These are phyloP conservation scores for Stegastes partitus DNA, from an alignment of 2,113 vertebrate genomes.

Conservation along the genomic window DNA sequence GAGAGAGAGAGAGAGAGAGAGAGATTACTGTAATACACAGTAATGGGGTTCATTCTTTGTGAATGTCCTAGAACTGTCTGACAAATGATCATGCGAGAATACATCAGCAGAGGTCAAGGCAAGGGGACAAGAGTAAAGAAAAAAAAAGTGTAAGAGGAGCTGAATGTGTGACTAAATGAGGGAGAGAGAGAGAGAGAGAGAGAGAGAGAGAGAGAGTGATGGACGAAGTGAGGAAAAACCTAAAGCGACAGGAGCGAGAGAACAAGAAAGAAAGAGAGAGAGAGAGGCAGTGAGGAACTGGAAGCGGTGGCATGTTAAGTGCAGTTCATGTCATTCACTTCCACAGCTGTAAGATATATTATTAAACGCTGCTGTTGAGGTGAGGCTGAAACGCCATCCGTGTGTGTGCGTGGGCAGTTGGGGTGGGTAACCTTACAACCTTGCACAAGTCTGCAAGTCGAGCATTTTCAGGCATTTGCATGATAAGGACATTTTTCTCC, in stretches of 20 bases:
- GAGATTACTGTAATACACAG: constrained; percentile 50
- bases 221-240: constrained; percentile 17
- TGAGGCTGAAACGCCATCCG: constrained; percentile 37
- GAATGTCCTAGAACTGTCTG: constrained; percentile 67
- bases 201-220: constrained; percentile 18
- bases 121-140: constrained; percentile 30
- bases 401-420: not conserved
- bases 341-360: constrained; percentile 57
- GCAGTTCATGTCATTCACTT: constrained; percentile 59
- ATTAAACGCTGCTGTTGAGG: constrained; percentile 57
- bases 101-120: constrained; percentile 73
- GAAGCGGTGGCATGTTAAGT: constrained; percentile 56
- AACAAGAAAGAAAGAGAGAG: not conserved
- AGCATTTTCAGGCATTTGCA: constrained; percentile 46
- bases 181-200: constrained; percentile 8
- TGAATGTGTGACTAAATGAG: constrained; percentile 53
- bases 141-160: constrained; percentile 23
- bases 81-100: constrained; percentile 66
- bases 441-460: constrained; percentile 40
- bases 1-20: constrained; percentile 7
- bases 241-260: constrained; percentile 9
- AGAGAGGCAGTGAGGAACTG: constrained; percentile 1
- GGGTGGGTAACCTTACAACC: constrained; percentile 43
- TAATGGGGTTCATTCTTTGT: constrained; percentile 59
- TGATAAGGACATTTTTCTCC: constrained; percentile 42